Evolutionary conservation across 2,797 vertebrate genomes (phyloP), one percentile per base, ranked within the genome.

Genomic region (Astyanax mexicanus): DNA sequence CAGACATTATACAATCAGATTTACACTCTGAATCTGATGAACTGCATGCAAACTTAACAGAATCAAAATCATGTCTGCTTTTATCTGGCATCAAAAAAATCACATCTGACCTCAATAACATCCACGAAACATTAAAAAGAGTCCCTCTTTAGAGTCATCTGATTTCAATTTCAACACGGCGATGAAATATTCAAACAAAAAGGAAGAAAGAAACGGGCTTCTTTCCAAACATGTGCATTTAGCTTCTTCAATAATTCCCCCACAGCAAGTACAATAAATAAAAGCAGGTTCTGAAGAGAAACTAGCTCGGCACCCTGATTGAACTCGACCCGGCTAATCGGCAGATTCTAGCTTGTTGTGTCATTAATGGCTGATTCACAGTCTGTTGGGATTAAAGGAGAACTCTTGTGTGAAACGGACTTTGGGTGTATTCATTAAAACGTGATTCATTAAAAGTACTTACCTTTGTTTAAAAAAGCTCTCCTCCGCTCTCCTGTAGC

Each of bases 201-300:
- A 19, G 29, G 29, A 32, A 32, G 29, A 25, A 60, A 47, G 25
- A 58, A 35, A n/a, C 13, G 9, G 17, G 7, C 40, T 35, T 72
- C 60, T 45, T 60, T 75, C 23, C 51, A 19, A 80, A 67, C 12
- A 21, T 61, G 74, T 77, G 67, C 35, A 17, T 58, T n/a, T 67
- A 42, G 51, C 32, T 47, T 71, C 55, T 79, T 71, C 49, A 44
- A 38, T 66, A 21, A 37, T 60, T 60, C 49, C 78, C 44, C 49
- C 55, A 70, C 11, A 61, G 60, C 55, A 61, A 68, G n/a, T 64
- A 76, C 51, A 80, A 83, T 84, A 84, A 84, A 84, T 81, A 81
- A 81, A 52, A 79, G 40, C 69, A 80, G 25, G 54, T 60, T 67
- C 32, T 37, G 40, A 71, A 64, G 29, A 57, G 29, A 77, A 55